Evolutionary conservation across 2,113 vertebrate genomes (phyloP), one percentile per base, ranked within the genome.

Genomic region (Shinisaurus crocodilurus): DNA sequence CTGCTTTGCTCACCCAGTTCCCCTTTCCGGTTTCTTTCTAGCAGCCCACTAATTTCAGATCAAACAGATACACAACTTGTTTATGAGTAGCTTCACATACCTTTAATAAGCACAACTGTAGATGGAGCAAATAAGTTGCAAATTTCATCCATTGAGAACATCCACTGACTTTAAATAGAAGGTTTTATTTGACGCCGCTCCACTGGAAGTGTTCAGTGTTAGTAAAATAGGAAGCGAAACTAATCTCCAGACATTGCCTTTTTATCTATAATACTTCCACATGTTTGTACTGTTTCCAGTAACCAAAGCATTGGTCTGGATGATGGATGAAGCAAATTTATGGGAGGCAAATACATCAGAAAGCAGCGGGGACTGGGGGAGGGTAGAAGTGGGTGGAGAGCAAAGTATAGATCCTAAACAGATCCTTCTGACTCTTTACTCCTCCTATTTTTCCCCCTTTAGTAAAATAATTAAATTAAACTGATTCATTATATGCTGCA

Each of bases 381-480:
- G 27, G 2, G 63, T 90, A 32, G 20, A 25, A 27, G 57, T 37
- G 40, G 37, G 15, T 6, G 16, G 50, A 25, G 7, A 77, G 37
- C 27, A 34, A 40, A 86, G 76, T 2, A 1, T 0, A 0, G 25
- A 83, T 43, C 5, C 92, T 92, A 48, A 32, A 32, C 27, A 70
- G 69, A 95, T 94, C 89, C 85, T 90, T 95, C 86, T 93, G 13
- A 95, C 57, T 65, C 85, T 87, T 94, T 63, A 20, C 20, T 63
- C 3, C 60, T 94, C 34, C 94, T 95, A 79, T 94, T 93, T 87
- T 91, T 95, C 88, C 82, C 86, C 82, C 2, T 9, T 93, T 92
- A 88, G 75, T 82, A 96, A 94, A 95, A 94, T 91, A 94, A 94
- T 93, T 95, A 94, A 95, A 94, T 93, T 93, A 94, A 96, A 92